phyloP scores from a whole-genome alignment of 2,888 invertebrate genomes.

The Caenorhabditis japonica region DNA sequence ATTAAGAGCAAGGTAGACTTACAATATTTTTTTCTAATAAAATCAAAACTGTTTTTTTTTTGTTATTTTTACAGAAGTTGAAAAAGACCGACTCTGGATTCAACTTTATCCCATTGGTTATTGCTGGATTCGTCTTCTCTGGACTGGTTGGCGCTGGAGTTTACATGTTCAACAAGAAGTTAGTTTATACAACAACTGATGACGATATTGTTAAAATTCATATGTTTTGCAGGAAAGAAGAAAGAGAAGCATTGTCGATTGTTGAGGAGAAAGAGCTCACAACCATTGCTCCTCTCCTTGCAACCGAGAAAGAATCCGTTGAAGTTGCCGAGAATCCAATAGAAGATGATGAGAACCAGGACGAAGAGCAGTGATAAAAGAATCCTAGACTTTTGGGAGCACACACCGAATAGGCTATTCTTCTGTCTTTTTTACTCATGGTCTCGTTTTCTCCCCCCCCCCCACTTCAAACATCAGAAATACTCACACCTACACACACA shows the following conservation, averaged over 20 bases:
- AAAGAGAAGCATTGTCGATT: constrained; percentile 12
- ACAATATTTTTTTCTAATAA: too few species aligned
- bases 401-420: constrained; percentile 13
- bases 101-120: constrained; percentile 29
- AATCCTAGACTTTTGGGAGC: background rate
- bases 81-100: constrained; percentile 25
- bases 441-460: constrained; percentile 23
- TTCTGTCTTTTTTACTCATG: constrained; percentile 33
- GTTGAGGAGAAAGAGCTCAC: constrained; percentile 52
- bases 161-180: constrained; percentile 37
- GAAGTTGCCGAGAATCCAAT: constrained; percentile 16
- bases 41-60: background rate
- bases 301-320: constrained; percentile 29
- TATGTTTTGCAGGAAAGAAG: constrained; percentile 29
- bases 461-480: too few species aligned
- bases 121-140: constrained; percentile 37
- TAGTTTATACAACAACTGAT: too few species aligned
- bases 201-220: background rate
- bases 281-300: constrained; percentile 51
- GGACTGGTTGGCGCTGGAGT: constrained; percentile 29
- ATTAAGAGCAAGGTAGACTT: constrained; percentile 42
- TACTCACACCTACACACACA: too few species aligned
- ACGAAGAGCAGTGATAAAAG: constrained; percentile 29
- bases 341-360: constrained; percentile 15
- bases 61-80: constrained; percentile 24